These are phyloP conservation scores for Drosophila recens DNA, from an alignment of 2,888 invertebrate species.

Conservation along the genomic window DNA sequence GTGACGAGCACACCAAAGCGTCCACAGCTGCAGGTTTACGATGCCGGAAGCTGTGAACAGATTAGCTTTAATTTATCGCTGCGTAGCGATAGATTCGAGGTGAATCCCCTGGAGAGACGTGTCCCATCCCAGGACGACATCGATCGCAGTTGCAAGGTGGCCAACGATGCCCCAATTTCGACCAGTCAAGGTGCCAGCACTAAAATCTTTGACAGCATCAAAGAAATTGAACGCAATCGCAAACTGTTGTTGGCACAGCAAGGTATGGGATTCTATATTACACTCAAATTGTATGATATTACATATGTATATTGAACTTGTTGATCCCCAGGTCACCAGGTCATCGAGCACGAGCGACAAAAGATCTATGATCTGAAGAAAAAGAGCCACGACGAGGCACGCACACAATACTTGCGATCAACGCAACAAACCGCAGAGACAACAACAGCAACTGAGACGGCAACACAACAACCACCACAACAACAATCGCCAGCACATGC, in stretches of 20 bases:
- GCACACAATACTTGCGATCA: constrained; percentile 93
- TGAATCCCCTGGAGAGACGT: constrained; percentile 84
- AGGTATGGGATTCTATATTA: constrained; percentile 86
- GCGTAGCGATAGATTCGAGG: constrained; percentile 85
- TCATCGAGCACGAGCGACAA: constrained; percentile 95
- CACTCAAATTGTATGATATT: no score
- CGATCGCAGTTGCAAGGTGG: constrained; percentile 95
- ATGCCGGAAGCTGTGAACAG: constrained; percentile 77
- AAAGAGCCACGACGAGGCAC: constrained; percentile 94
- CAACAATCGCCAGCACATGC: constrained; percentile 4
- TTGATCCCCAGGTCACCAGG: constrained; percentile 90
- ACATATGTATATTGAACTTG: no score
- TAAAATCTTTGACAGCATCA: constrained; percentile 93
- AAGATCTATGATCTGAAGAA: constrained; percentile 94
- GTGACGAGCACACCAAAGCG: constrained; percentile 80
- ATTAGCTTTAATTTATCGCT: constrained; percentile 84
- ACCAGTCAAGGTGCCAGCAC: constrained; percentile 90
- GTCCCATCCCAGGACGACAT: constrained; percentile 94
- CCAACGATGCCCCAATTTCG: constrained; percentile 92
- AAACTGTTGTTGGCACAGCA: constrained; percentile 95
- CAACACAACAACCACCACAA: background rate
- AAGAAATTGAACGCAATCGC: constrained; percentile 95
- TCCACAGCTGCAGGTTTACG: constrained; percentile 73
- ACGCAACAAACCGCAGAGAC: constrained; percentile 51
- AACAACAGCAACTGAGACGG: background rate